Evolutionary conservation across 2,113 vertebrate genomes (phyloP).

Genomic region (Acrocephalus kingi): DNA sequence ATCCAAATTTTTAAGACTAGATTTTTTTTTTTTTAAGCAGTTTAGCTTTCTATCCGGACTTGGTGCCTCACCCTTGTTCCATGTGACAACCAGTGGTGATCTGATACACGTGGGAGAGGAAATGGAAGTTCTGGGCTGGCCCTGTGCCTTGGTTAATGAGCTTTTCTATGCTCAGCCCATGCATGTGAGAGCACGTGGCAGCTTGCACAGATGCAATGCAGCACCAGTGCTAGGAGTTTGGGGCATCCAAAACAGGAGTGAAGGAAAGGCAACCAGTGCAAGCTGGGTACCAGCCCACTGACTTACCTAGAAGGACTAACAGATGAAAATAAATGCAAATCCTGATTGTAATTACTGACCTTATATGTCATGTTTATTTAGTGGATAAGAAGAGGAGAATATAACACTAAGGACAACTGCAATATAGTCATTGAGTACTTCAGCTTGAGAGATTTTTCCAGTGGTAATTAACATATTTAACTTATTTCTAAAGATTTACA

Average conservation of each 20-base stretch:
- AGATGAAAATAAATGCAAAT: constrained; percentile 29
- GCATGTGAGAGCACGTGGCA: background rate
- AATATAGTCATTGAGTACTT: background rate
- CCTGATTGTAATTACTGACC: background rate
- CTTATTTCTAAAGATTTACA: constrained; percentile 67
- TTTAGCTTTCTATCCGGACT: background rate
- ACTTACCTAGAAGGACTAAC: background rate
- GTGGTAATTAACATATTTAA: constrained; percentile 68
- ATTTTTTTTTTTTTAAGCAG: background rate
- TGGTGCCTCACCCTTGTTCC: background rate
- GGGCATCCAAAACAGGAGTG: fast-evolving
- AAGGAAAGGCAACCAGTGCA: background rate
- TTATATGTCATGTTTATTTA: background rate
- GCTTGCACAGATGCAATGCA: background rate
- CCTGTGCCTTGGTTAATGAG: background rate
- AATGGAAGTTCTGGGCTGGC: fast-evolving
- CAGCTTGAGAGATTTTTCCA: constrained; percentile 37
- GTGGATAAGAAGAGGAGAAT: background rate
- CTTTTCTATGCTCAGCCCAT: background rate
- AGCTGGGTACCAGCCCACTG: background rate
- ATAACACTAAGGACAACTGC: background rate
- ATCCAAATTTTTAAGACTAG: background rate
- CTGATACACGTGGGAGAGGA: background rate
- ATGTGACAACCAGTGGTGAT: background rate
- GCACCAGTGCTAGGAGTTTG: background rate